Evolutionary conservation across 1,140 invertebrate species (phyloP).

Genomic region (Eubasilissa regina): DNA sequence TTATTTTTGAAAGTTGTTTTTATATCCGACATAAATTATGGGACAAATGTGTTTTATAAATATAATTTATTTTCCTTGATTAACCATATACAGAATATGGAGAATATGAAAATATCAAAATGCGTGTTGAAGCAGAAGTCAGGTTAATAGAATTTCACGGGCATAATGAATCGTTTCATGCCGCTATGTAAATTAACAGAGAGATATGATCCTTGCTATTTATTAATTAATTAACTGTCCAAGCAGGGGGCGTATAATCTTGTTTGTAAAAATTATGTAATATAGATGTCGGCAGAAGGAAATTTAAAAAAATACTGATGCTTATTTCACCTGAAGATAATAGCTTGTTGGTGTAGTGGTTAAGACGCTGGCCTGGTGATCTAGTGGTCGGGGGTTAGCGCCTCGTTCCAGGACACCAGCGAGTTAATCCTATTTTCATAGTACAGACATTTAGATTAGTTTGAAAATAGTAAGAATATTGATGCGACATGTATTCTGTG

Average conservation of each 20-base stretch:
- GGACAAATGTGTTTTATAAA: constrained; percentile 50
- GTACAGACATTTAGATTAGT: too few species aligned
- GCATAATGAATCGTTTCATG: constrained; percentile 59
- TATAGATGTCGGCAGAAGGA: too few species aligned
- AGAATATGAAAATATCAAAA: constrained; percentile 49
- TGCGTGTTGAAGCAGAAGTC: constrained; percentile 52
- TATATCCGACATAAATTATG: constrained; percentile 56
- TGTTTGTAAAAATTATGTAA: neutral
- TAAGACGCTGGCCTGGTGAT: too few species aligned
- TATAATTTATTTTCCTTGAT: constrained; percentile 48
- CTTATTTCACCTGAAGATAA: too few species aligned
- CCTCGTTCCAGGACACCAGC: too few species aligned
- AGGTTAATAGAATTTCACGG: constrained; percentile 55
- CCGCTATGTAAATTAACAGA: constrained; percentile 58
- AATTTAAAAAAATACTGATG: too few species aligned
- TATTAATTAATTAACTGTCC: constrained; percentile 59
- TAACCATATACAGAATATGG: neutral
- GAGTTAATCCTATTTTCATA: too few species aligned
- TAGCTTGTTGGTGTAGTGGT: too few species aligned
- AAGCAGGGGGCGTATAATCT: constrained; percentile 15
- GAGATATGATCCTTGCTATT: constrained; percentile 57
- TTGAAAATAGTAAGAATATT: too few species aligned
- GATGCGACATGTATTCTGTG: too few species aligned
- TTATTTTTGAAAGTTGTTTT: constrained; percentile 51
- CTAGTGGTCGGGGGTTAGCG: too few species aligned